phyloP scores from a whole-genome alignment of 2,888 invertebrate species.

The Coremacera marginata region DNA sequence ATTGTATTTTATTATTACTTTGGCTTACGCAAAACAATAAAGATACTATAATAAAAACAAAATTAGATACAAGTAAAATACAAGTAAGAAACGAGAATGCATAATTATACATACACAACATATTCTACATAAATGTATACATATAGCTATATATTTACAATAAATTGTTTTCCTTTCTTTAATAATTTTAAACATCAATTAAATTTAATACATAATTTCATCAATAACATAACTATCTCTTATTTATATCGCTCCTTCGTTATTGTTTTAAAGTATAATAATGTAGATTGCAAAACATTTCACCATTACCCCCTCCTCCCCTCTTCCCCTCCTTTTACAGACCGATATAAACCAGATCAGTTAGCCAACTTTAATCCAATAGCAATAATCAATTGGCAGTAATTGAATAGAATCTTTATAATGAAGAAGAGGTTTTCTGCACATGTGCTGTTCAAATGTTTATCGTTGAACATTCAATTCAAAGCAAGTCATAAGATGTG shows the following conservation, averaged over 20 bases:
- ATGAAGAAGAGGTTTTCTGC: background rate
- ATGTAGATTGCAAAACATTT: slow-evolving; percentile 11
- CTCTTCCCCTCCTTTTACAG: background rate
- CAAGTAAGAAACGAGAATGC: slow-evolving; percentile 45
- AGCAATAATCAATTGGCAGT: background rate
- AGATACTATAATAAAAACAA: slow-evolving; percentile 47
- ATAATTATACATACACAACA: slow-evolving; percentile 44
- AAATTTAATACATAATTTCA: slow-evolving; percentile 34
- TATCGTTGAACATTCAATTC: slow-evolving; percentile 1
- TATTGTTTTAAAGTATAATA: slow-evolving; percentile 30
- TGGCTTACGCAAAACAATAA: slow-evolving; percentile 39
- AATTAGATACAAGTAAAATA: slow-evolving; percentile 48
- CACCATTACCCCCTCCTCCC: background rate
- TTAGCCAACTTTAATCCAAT: background rate
- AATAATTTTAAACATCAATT: slow-evolving; percentile 33
- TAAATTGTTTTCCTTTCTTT: slow-evolving; percentile 55
- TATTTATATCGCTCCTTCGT: slow-evolving; percentile 6
- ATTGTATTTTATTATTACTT: slow-evolving; percentile 30
- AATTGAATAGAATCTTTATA: background rate
- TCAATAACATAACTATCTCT: slow-evolving; percentile 16
- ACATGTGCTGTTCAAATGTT: background rate
- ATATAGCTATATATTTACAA: slow-evolving; percentile 55
- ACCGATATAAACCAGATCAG: background rate
- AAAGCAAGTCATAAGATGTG: background rate
- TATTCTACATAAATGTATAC: slow-evolving; percentile 56